Conservation (phyloP, 2,888 invertebrate species). For the Caenorhabditis sp. region DNA sequence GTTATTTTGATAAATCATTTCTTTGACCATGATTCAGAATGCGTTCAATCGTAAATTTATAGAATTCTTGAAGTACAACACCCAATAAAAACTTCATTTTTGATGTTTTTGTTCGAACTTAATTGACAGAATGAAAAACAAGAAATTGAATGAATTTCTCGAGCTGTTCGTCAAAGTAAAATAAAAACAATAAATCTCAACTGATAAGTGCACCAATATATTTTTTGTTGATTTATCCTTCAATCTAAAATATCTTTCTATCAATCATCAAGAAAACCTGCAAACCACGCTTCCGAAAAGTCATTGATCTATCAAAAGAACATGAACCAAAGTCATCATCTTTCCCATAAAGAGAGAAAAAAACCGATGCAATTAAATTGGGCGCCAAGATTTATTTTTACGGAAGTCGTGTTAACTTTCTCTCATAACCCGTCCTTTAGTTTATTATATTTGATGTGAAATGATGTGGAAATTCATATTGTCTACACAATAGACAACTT, state of each 20-base stretch:
- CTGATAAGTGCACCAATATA: too few species aligned
- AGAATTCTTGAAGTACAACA: too few species aligned
- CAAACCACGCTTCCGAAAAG: background rate
- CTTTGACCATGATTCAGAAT: too few species aligned
- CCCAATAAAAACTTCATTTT: too few species aligned
- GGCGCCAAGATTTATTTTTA: background rate
- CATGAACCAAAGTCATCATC: background rate
- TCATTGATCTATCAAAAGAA: slow-evolving; percentile 3
- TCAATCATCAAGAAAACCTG: background rate
- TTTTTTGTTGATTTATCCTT: background rate
- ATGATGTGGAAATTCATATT: background rate
- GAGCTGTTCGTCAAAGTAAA: too few species aligned
- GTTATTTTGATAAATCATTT: too few species aligned
- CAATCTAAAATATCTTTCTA: background rate
- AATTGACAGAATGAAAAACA: too few species aligned
- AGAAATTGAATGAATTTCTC: too few species aligned
- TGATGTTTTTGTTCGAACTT: too few species aligned
- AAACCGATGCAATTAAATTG: background rate
- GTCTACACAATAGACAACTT: background rate
- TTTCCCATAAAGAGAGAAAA: background rate
- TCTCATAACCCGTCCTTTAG: background rate
- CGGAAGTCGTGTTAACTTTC: background rate
- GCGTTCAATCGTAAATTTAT: too few species aligned
- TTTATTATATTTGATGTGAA: background rate
- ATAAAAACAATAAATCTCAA: too few species aligned